A percentile compares a stretch with the other conserved stretches of the same genome.
These are phyloP conservation scores for Drosophila nannoptera DNA, from an alignment of 1,140 invertebrate genomes.

Conservation along the genomic window DNA sequence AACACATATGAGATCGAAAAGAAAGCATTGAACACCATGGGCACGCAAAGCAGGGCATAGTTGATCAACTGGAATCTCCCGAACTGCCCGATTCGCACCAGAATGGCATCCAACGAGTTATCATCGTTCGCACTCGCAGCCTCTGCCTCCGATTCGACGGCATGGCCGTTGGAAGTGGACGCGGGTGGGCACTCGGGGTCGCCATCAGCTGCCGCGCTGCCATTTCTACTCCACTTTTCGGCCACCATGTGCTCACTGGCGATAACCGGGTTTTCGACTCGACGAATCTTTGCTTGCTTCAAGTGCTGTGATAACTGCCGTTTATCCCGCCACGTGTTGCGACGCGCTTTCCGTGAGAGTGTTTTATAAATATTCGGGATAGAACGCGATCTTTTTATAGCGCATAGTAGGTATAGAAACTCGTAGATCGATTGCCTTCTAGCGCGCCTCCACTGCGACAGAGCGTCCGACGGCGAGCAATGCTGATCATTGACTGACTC, in stretches of 20 bases:
- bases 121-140: conserved; percentile 38
- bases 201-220: conserved; percentile 1
- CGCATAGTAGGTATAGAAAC: conserved; percentile 8
- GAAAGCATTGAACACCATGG: conserved; percentile 81
- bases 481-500: conserved; percentile 48
- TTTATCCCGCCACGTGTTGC: conserved; percentile 42
- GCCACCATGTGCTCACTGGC: conserved; percentile 17
- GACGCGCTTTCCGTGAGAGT: conserved; percentile 51
- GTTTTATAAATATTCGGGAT: conserved; percentile 53
- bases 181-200: conserved; percentile 7
- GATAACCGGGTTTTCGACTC: conserved; percentile 3
- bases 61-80: conserved; percentile 82
- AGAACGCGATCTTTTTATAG: conserved; percentile 33
- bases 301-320: background rate
- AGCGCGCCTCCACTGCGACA: conserved; percentile 1
- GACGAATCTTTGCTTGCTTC: conserved; percentile 1
- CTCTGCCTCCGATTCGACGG: conserved; percentile 1
- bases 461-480: conserved; percentile 46
- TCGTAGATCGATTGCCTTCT: conserved; percentile 15
- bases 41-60: conserved; percentile 80
- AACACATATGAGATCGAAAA: conserved; percentile 82
- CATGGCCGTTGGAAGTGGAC: conserved; percentile 22
- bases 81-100: conserved; percentile 79
- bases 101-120: conserved; percentile 66
- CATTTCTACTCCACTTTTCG: conserved; percentile 23